Base-by-base conservation (phyloP, 53 echinoderm and acorn worm genomes). In the Crossaster papposus region DNA sequence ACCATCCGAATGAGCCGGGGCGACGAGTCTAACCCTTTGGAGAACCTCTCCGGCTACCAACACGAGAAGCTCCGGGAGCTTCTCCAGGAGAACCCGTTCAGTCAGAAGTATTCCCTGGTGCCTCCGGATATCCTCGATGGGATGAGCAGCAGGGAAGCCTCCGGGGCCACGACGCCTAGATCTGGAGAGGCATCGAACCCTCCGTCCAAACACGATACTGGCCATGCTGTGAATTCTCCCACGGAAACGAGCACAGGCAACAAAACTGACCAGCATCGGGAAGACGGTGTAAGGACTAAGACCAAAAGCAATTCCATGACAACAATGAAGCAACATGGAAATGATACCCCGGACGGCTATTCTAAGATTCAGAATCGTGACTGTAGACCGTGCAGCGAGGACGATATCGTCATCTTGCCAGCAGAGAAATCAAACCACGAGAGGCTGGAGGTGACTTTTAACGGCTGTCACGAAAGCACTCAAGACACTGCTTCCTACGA, bases 21-120 rank as follows among this genome's bases (percentile, higher is more conserved):
- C 3, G 88, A 89, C 30, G 71, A 55, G 68, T 54, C 65, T 10
- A 90, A 81, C 72, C 91, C 96, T 2, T 78, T 85, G 17, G 94
- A 93, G 50, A 92, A 96, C 70, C 72, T 96, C 17, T 92, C 92
- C 6, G 82, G 79, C 33, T 96, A 96, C 72, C 85, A 95, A 14
- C 91, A 54, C 29, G 96, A 95, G 62, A 95, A 96, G 86, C 86
- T 96, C 20, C 88, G 78, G 12, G 86, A 90, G 52, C 89, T 96
- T 0, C 88, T 96, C 14, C 91, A 91, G 14, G 72, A 85, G 2
- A 90, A 94, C 53, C 92, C 90, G 30, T 95, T 95, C 79, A 92
- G 78, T 52, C 91, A 92, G 54, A 91, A 93, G 89, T 95, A 95
- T 71, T 93, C 95, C 15, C 85, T 96, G 53, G 92, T 95, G 54